Base-by-base conservation (phyloP, 1,140 invertebrate genomes). In the Drosophila mayri region DNA sequence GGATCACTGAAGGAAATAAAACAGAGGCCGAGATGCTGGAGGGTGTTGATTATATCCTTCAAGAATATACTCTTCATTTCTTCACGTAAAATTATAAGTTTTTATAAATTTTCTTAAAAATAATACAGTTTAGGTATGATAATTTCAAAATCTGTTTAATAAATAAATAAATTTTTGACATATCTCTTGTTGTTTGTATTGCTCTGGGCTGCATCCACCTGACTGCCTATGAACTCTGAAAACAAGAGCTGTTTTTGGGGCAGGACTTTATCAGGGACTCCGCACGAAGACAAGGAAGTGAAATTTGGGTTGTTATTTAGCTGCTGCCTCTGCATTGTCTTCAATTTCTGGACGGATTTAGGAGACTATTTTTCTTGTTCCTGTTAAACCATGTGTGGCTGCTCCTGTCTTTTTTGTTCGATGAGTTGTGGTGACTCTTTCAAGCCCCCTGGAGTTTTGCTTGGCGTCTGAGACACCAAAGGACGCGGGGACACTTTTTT, bases 1-100 rank as follows among this genome's bases (percentile, higher is more conserved):
- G 18, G 67, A 70, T 46, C 67, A 20, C 4, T 14, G 12, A 9
- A 18, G 32, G 8, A 47, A 18, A 38, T 28, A 44, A 37, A 11
- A n/a, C 11, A n/a, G 10, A 0, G 10, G 0, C 11, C 1, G 2
- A 37, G 7, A 4, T 35, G 50, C 12, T 32, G 28, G 11, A n/a
- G 4, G 22, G 1, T 46, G 7, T 25, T 25, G 22, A 1, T 14
- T 16, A 2, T 28, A 43, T 16, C 3, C 4, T 22, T 22, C 0
- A 1, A 46, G 12, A 22, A 14, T 44, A 16, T 12, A 6, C 12
- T 44, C 3, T 12, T 0, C 11, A 43, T 22, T 9, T 47, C 3
- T 6, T 7, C 12, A 25, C 25, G 12, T 9, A 4, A 47, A 46
- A 46, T 46, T 14, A 22, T 20, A 14, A 28, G 25, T 28, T 28